These are phyloP conservation scores for Leucozona laternaria DNA, from an alignment of 2,888 invertebrate genomes.

Conservation along the genomic window DNA sequence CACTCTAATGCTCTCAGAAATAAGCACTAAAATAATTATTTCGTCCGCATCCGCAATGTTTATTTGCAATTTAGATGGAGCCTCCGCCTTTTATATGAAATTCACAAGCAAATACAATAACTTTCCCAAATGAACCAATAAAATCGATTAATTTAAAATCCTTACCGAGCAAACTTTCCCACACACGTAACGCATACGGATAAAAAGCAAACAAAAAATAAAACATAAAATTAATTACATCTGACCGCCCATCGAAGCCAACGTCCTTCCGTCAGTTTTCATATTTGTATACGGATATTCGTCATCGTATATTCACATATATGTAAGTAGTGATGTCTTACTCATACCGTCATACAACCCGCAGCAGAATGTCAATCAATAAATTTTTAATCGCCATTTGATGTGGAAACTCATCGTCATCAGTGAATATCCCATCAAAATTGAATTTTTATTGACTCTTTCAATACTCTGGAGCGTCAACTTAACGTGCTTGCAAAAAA, in stretches of 20 bases:
- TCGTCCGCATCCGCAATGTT: not conserved
- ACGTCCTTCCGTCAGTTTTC: not conserved
- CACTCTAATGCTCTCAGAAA: not conserved
- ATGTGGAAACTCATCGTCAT: conserved; percentile 52
- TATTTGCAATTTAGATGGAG: not conserved
- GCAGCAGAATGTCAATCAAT: conserved; percentile 31
- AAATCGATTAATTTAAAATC: conserved; percentile 12
- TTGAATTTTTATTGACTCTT: conserved; percentile 54
- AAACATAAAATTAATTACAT: conserved; percentile 49
- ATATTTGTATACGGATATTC: conserved; percentile 7
- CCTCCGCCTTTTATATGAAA: not conserved
- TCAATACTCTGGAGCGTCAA: not conserved
- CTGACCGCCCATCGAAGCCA: conserved; percentile 18
- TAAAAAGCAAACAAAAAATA: conserved; percentile 14
- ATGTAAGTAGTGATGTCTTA: not conserved
- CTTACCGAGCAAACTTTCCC: not conserved
- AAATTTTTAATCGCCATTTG: conserved; percentile 61
- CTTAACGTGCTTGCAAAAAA: not conserved
- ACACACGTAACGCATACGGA: not conserved
- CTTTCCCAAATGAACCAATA: conserved; percentile 18
- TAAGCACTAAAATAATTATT: not conserved
- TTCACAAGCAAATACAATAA: not conserved
- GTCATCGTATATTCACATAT: not conserved
- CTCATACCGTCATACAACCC: not conserved
- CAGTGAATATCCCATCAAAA: conserved; percentile 40